phyloP scores from a whole-genome alignment of 2,113 vertebrate genomes.

The Lagenorhynchus albirostris region DNA sequence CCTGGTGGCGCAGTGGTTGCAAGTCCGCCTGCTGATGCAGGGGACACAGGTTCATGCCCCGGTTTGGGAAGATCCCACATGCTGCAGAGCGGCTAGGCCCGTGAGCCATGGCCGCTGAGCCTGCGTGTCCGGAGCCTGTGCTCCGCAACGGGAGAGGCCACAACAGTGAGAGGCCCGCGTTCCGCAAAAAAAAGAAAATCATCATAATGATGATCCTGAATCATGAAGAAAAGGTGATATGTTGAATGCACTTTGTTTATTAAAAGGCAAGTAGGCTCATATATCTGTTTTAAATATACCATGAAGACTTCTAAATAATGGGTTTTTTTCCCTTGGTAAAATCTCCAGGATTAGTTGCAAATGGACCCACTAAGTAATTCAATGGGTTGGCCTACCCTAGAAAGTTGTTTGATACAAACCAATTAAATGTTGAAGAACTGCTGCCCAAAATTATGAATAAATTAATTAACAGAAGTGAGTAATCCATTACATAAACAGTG shows the following conservation, averaged over 20 bases:
- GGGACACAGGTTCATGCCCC: too few relatives aligned
- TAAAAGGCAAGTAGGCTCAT: neutral
- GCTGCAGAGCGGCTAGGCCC: too few relatives aligned
- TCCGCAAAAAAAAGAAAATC: too few relatives aligned
- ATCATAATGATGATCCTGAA: neutral
- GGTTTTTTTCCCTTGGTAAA: neutral
- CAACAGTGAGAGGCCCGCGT: too few relatives aligned
- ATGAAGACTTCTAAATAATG: neutral
- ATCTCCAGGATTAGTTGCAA: conserved; percentile 14
- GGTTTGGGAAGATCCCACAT: too few relatives aligned
- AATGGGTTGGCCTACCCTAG: neutral
- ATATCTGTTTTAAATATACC: neutral
- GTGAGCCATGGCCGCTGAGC: too few relatives aligned
- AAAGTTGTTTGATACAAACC: neutral
- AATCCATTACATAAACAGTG: neutral
- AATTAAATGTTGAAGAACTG: conserved; percentile 8
- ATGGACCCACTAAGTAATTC: neutral
- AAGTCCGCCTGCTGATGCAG: too few relatives aligned
- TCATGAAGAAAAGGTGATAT: neutral
- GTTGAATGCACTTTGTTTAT: neutral
- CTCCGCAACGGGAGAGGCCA: too few relatives aligned
- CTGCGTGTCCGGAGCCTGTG: too few relatives aligned
- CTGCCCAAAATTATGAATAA: conserved; percentile 26
- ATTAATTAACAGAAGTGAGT: neutral
- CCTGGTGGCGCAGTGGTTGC: too few relatives aligned